These are phyloP conservation scores for Paguma larvata DNA, from an alignment of 2,797 vertebrate species.

Conservation along the genomic window DNA sequence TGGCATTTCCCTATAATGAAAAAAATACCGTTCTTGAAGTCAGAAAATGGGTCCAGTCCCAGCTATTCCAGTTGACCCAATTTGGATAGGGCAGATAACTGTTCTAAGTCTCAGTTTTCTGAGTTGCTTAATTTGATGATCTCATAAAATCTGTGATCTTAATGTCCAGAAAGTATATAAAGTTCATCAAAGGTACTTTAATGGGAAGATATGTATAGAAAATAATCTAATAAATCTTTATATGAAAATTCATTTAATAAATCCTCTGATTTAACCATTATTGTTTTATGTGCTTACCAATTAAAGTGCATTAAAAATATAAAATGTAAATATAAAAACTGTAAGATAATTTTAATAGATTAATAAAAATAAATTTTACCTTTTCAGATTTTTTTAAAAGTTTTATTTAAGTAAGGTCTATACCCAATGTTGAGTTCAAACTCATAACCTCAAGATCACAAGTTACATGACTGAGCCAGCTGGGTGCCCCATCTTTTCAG, in stretches of 20 bases:
- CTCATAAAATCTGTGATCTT: conserved; percentile 32
- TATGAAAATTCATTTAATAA: background rate
- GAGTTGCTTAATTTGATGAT: background rate
- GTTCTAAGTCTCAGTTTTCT: background rate
- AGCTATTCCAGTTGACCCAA: background rate
- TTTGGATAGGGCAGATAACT: background rate
- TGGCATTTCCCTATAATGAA: background rate
- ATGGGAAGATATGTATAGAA: background rate
- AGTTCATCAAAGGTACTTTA: background rate
- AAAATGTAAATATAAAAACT: background rate
- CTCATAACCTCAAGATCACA: too few relatives aligned
- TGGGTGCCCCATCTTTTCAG: background rate
- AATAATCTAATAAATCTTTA: background rate
- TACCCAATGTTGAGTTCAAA: too few relatives aligned
- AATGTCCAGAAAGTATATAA: background rate
- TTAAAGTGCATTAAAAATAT: background rate
- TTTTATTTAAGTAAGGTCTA: too few relatives aligned
- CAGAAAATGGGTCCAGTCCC: background rate
- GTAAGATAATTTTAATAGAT: background rate
- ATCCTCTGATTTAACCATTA: background rate
- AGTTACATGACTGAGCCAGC: too few relatives aligned
- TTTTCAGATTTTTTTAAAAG: too few relatives aligned
- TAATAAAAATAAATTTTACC: background rate
- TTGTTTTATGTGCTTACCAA: background rate
- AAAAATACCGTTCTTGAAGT: background rate